Evolutionary conservation across 1,140 invertebrate species (phyloP).

Genomic region (Ceratoteleas bidentatus): DNA sequence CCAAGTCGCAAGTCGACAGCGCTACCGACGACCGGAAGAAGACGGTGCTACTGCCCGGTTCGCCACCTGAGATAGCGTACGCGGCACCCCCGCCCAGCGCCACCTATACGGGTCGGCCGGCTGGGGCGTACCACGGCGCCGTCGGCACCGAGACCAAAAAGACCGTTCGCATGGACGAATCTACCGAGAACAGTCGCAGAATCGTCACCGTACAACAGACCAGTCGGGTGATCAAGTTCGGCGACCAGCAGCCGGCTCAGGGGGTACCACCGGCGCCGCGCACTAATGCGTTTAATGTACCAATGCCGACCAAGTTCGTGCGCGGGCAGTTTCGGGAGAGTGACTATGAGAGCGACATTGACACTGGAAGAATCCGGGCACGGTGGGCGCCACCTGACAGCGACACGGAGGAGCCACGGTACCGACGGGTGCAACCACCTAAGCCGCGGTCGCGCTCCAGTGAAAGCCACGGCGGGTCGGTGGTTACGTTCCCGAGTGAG

Average conservation of each 20-base stretch:
- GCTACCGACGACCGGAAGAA: constrained; percentile 73
- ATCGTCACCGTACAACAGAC: constrained; percentile 87
- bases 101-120: constrained; percentile 82
- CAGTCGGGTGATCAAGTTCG: constrained; percentile 85
- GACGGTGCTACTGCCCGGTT: constrained; percentile 82
- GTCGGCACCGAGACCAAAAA: constrained; percentile 86
- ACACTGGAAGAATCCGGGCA: constrained; percentile 83
- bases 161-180: constrained; percentile 86
- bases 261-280: constrained; percentile 66
- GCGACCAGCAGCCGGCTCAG: constrained; percentile 75
- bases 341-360: constrained; percentile 87
- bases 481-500: constrained; percentile 71
- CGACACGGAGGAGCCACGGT: constrained; percentile 83
- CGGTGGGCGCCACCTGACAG: constrained; percentile 84
- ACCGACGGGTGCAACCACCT: constrained; percentile 84
- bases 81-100: constrained; percentile 80
- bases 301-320: constrained; percentile 86
- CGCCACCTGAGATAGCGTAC: constrained; percentile 83
- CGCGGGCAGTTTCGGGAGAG: constrained; percentile 86
- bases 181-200: constrained; percentile 84
- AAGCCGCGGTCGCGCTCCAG: constrained; percentile 71
- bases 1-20: constrained; percentile 72
- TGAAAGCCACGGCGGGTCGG: constrained; percentile 45
- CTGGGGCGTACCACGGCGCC: constrained; percentile 82
- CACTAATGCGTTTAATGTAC: constrained; percentile 79